Evolutionary conservation across 2,797 vertebrate genomes (phyloP).

Genomic region (Anguilla obscura): DNA sequence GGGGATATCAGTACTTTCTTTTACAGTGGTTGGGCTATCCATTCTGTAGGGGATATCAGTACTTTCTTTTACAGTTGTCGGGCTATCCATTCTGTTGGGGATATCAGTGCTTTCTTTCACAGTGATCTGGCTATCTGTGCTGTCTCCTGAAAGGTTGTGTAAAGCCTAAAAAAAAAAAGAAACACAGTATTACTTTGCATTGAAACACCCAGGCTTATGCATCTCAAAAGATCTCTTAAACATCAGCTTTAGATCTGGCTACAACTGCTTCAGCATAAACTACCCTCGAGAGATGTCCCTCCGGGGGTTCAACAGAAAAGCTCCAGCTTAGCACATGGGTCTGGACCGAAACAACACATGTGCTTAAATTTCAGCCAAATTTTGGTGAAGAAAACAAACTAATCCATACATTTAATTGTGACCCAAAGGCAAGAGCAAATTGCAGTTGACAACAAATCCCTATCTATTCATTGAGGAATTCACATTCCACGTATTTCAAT

Average conservation of each 20-base stretch:
- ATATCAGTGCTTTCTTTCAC: background rate
- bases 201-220: background rate
- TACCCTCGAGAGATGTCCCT: background rate
- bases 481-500: too few species aligned
- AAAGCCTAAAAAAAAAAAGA: constrained; percentile 54
- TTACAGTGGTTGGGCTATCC: background rate
- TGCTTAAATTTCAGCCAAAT: background rate
- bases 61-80: background rate
- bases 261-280: background rate
- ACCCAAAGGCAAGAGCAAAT: too few species aligned
- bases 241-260: background rate
- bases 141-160: constrained; percentile 50
- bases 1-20: background rate
- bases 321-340: background rate
- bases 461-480: too few species aligned
- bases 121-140: constrained; percentile 12
- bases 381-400: too few species aligned
- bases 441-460: too few species aligned
- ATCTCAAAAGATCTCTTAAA: background rate
- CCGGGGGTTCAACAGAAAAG: background rate
- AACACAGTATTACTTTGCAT: constrained; percentile 15
- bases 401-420: too few species aligned
- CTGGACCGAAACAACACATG: background rate
- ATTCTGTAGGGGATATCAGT: background rate
- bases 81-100: background rate